A percentile compares a stretch with the other conserved stretches of the same genome.
These are phyloP conservation scores for Ctenochaetus hawaiiensis DNA, from an alignment of 2,797 vertebrate genomes.

Conservation along the genomic window DNA sequence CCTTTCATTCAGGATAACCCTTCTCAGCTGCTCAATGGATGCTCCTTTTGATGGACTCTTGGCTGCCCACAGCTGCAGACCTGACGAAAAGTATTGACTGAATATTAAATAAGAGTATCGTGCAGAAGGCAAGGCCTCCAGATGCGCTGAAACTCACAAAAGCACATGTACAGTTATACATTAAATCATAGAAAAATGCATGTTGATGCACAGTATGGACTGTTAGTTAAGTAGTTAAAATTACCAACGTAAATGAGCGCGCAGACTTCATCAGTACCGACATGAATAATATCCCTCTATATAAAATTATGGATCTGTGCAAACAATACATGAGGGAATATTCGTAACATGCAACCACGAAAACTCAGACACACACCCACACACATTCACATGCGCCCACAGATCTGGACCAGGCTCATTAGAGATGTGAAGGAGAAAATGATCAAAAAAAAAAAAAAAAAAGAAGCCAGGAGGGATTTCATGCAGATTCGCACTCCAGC, in stretches of 20 bases:
- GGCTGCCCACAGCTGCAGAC: slow-evolving; percentile 36
- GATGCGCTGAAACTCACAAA: slow-evolving; percentile 19
- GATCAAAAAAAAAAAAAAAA: slow-evolving; percentile 57
- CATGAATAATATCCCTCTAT: neutral
- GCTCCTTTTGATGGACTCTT: slow-evolving; percentile 49
- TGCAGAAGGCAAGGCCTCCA: slow-evolving; percentile 21
- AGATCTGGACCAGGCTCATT: slow-evolving; percentile 67
- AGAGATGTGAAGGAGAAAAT: slow-evolving; percentile 75
- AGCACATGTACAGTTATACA: neutral
- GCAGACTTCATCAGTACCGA: neutral
- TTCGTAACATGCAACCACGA: slow-evolving; percentile 21
- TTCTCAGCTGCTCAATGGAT: slow-evolving; percentile 45
- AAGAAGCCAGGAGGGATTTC: slow-evolving; percentile 68
- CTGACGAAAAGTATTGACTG: slow-evolving; percentile 48
- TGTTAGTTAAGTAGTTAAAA: neutral
- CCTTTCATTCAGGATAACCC: slow-evolving; percentile 70
- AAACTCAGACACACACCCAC: slow-evolving; percentile 5
- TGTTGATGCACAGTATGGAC: neutral
- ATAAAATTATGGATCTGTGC: neutral
- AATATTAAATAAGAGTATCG: slow-evolving; percentile 43
- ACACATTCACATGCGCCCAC: slow-evolving; percentile 16
- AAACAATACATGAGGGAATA: slow-evolving; percentile 7
- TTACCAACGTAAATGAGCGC: neutral
- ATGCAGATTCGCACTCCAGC: slow-evolving; percentile 77
- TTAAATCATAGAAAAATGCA: neutral